Evolutionary conservation across 2,113 vertebrate species (phyloP).

Genomic region (Lepus americanus): DNA sequence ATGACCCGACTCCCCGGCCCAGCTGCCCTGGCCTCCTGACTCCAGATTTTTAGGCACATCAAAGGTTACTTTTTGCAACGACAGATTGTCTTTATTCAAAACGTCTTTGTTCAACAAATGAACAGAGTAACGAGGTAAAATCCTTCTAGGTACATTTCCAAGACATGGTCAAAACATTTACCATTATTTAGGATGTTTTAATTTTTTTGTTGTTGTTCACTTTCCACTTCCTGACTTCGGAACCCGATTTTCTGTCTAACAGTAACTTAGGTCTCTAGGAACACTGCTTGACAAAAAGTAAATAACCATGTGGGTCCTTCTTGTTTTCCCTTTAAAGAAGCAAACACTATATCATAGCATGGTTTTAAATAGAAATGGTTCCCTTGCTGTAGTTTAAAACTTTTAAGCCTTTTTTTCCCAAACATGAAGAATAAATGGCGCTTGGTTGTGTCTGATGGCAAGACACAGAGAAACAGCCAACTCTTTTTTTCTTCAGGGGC

Average conservation of each 20-base stretch:
- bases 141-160: constrained; percentile 94
- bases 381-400: constrained; percentile 79
- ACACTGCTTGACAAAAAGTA: constrained; percentile 94
- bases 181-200: constrained; percentile 88
- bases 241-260: constrained; percentile 92
- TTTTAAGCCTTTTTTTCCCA: constrained; percentile 81
- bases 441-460: constrained; percentile 87
- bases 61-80: constrained; percentile 86
- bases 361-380: constrained; percentile 88
- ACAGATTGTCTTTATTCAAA: constrained; percentile 99
- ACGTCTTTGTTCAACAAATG: constrained; percentile 95
- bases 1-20: neutral
- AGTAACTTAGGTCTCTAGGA: constrained; percentile 93
- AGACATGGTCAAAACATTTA: constrained; percentile 92
- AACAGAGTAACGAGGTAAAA: constrained; percentile 96
- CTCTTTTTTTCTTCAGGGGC: constrained; percentile 89
- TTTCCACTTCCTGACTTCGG: constrained; percentile 94
- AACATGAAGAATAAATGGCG: constrained; percentile 86
- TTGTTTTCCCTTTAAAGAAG: constrained; percentile 85
- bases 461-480: constrained; percentile 87
- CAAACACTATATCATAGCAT: constrained; percentile 87
- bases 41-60: constrained; percentile 81
- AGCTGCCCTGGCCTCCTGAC: neutral
- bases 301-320: constrained; percentile 85
- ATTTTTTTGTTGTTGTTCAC: constrained; percentile 88